A percentile compares a stretch with the other conserved stretches of the same genome.
phyloP scores from a whole-genome alignment of 1,140 invertebrate genomes.

The Maniola jurtina region DNA sequence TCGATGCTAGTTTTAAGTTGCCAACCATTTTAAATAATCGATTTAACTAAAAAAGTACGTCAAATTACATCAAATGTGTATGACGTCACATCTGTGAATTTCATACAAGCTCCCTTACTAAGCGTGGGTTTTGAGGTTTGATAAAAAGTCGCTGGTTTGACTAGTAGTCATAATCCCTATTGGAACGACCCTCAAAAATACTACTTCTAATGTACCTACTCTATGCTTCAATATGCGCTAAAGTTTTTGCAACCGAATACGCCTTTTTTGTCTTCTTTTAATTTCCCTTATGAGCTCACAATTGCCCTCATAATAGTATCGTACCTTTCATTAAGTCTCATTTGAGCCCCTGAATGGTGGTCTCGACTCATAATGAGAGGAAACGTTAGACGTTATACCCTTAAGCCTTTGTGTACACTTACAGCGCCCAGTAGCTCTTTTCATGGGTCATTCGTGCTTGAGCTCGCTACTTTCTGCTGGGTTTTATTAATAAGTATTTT shows the following conservation, averaged over 20 bases:
- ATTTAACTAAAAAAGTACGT: too few species aligned
- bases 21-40: too few species aligned
- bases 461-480: conserved; percentile 44
- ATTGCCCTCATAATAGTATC: conserved; percentile 71
- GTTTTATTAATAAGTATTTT: conserved; percentile 55
- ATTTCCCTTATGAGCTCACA: conserved; percentile 71
- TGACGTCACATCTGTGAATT: too few species aligned
- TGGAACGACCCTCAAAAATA: not conserved
- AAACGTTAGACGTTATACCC: conserved; percentile 62
- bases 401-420: conserved; percentile 66
- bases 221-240: conserved; percentile 5
- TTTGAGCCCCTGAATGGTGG: conserved; percentile 66
- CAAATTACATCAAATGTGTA: too few species aligned
- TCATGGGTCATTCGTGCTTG: conserved; percentile 55
- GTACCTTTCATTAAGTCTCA: conserved; percentile 72
- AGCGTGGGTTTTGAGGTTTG: too few species aligned
- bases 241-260: conserved; percentile 38
- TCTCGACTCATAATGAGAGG: conserved; percentile 61
- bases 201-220: not conserved
- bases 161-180: too few species aligned
- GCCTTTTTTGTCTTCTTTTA: conserved; percentile 65
- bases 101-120: too few species aligned
- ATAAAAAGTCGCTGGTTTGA: too few species aligned
- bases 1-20: too few species aligned
- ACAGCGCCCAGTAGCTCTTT: conserved; percentile 48